phyloP scores from a whole-genome alignment of 1,140 invertebrate genomes.

The Aporrectodea caliginosa region DNA sequence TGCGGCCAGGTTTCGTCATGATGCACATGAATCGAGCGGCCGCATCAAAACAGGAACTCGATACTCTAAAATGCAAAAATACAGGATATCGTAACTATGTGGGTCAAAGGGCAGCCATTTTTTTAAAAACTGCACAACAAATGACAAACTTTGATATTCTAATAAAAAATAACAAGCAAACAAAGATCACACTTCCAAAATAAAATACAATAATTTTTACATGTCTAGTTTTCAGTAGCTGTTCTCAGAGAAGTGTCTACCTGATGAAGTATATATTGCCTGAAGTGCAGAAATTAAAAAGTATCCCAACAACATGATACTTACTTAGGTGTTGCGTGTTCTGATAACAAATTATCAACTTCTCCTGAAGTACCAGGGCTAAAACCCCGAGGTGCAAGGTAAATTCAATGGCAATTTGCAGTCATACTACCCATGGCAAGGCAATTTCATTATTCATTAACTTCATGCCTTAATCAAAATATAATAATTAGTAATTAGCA shows the following conservation, averaged over 20 bases:
- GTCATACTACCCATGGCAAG: too few relatives aligned
- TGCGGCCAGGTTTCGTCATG: slow-evolving; percentile 48
- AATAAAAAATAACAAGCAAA: not conserved
- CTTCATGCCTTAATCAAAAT: too few relatives aligned
- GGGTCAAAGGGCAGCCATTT: not conserved
- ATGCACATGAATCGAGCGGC: slow-evolving; percentile 80
- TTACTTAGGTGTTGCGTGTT: too few relatives aligned
- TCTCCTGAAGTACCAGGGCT: too few relatives aligned
- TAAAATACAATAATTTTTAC: not conserved
- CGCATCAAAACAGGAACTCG: slow-evolving; percentile 69
- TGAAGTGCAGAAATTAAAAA: too few relatives aligned
- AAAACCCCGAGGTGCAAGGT: too few relatives aligned
- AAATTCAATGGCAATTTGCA: too few relatives aligned
- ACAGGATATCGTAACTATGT: not conserved
- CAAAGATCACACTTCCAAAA: not conserved
- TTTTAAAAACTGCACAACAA: slow-evolving; percentile 9
- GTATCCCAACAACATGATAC: too few relatives aligned
- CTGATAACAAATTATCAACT: too few relatives aligned
- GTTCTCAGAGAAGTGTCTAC: not conserved
- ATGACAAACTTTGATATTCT: not conserved
- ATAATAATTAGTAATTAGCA: too few relatives aligned
- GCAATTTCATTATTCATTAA: too few relatives aligned
- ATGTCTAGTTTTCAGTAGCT: not conserved
- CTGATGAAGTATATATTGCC: too few relatives aligned
- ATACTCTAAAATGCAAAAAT: slow-evolving; percentile 32